Evolutionary conservation across 2,888 invertebrate genomes (phyloP), one percentile per base, ranked within the genome.

Genomic region (Noctua comes): DNA sequence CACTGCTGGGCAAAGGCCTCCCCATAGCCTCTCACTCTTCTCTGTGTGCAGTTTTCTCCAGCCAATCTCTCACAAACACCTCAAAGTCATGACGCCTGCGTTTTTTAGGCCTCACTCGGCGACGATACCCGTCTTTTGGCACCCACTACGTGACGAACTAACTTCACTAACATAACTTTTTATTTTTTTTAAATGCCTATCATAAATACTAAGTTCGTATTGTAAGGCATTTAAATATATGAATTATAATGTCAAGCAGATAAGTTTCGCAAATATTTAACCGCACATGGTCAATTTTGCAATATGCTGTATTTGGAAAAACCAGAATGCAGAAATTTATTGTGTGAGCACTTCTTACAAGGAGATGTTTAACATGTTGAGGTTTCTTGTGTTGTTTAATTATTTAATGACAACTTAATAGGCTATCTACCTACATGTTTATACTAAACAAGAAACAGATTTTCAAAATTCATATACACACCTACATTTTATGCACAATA

Each of bases 291-390:
- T 5, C 40, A 71, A 13, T 87, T 69, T 77, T 36, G 77, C 71
- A 87, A 86, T 76, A 43, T 27, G 18, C 16, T 68, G 64, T 59
- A 68, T 78, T 86, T 76, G 85, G 76, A 54, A 84, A 84, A 84
- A 74, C 87, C 87, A 21, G 68, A 78, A 76, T 24, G 6, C 31
- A 71, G 36, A 7, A 36, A 46, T 54, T 71, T 46, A 4, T 36
- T 79, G 70, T 62, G 66, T 59, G 66, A 70, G 51, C 69, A 78
- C 36, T 51, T 59, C 48, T 62, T 48, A 64, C 13, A 72, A 48
- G 64, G 70, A 69, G 27, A 57, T 46, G 31, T 51, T 72, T 27
- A 1, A 73, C 13, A 11, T 62, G 46, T n/a, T 54, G 16, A 36
- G 1, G n/a, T 62, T 62, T 36, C 2, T 36, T 24, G 18, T 21